Base-by-base conservation (phyloP, 2,888 invertebrate species). In the Xanthia icteritia region DNA sequence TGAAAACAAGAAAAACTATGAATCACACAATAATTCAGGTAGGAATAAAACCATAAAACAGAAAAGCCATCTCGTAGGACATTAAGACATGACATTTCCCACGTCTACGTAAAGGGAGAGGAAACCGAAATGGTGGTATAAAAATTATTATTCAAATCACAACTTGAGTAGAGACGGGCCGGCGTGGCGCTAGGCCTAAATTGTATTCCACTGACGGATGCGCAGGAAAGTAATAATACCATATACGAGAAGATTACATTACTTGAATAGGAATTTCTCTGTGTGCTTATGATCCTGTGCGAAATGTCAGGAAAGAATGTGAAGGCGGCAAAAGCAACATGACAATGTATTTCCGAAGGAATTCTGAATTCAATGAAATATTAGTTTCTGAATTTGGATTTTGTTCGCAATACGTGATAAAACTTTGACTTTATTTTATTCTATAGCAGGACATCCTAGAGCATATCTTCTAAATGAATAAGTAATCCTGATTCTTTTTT, bases 101-200 rank as follows among this genome's bases (percentile, higher is more conserved):
- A 96, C 96, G 96, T 94, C 91, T 92, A 91, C 89, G 91, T 89
- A 89, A 91, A 92, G 94, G 93, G 94, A 95, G 94, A 96, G 95
- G 96, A 96, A 96, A 94, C 96, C 93, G 91, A 94, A 96, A 95
- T 95, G 96, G 94, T 93, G 93, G 93, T 91, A 94, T 92, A 93
- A 94, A 94, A 94, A 96, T 96, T 96, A 96, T 95, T 96, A 96
- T 96, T 96, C 96, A 96, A 96, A 96, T 95, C 96, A 96, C 96
- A 96, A 92, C 88, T 89, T 91, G 89, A 90, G 92, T 92, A 91
- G 91, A 92, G 92, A 90, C 92, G 91, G 92, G 92, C 92, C 92
- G 94, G 91, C 92, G 92, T 92, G 93, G 95, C 94, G 94, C 94
- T 93, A 94, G 92, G 92, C 94, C 94, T 94, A 95, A 95, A 95